Base-by-base conservation (phyloP, 2,888 invertebrate genomes). In the Parapristionchus giblindavisi region DNA sequence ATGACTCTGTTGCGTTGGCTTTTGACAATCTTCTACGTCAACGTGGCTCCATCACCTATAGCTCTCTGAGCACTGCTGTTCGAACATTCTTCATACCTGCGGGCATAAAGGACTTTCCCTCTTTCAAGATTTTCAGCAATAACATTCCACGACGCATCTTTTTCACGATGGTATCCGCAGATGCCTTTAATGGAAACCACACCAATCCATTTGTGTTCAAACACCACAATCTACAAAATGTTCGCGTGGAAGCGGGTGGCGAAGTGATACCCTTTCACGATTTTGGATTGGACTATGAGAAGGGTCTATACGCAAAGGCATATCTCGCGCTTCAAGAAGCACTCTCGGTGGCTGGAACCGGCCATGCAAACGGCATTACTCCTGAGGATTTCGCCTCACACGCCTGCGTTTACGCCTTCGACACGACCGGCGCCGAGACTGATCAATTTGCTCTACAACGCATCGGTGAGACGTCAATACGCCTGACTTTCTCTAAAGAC, bases 121-220 rank as follows among this genome's bases (percentile, higher is more conserved):
- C 54, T 29, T 54, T 54, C 54, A 4, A 14, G 2, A 24, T 54
- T 1, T 54, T 54, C 24, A 24, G 24, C 14, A 8, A 3, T 8
- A n/a, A 2, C 14, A 14, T 54, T 2, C 54, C 54, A 4, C 17
- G 54, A 14, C n/a, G 54, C 2, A 29, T 54, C 1, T 54, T 54
- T 14, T 54, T 54, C 24, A 54, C 54, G 6, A 5, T 54, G 29
- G 29, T 24, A n/a, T 32, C 34, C 36, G 60, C 60, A 5, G 29
- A n/a, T 3, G 21, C 61, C 8, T 61, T 38, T 27, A 61, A 61
- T 27, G 61, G 61, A 2, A 61, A 61, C n/a, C 27, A 38, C 24
- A 61, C 32, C 2, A 36, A 61, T 14, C 61, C 61, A 4, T 61
- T 61, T 29, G n/a, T 38, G n/a, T 61, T 61, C 61, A 36, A 38